Percentiles rank a stretch among this genome's conserved stretches.
Conservation (phyloP, 1,140 invertebrate genomes). For the Eciton burchellii region DNA sequence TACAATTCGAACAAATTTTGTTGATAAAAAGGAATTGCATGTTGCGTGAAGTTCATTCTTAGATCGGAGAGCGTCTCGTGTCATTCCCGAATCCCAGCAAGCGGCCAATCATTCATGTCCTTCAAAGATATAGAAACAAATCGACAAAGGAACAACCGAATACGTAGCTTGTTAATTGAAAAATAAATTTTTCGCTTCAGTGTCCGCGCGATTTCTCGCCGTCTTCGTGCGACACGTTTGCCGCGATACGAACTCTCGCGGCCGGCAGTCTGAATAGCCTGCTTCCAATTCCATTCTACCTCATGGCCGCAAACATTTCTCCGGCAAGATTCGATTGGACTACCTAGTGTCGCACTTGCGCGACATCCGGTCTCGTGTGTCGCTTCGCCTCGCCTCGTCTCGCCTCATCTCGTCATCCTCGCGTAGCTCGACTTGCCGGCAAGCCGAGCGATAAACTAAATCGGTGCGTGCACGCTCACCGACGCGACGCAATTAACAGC, state of each 20-base stretch:
- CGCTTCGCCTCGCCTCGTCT: constrained; percentile 14
- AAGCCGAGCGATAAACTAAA: constrained; percentile 67
- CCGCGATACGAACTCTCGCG: constrained; percentile 42
- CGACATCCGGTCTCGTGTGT: constrained; percentile 9
- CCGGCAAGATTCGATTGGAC: constrained; percentile 64
- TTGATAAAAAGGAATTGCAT: not conserved
- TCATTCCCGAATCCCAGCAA: not conserved
- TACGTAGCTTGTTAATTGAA: constrained; percentile 65
- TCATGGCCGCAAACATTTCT: constrained; percentile 58
- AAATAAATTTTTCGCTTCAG: constrained; percentile 61
- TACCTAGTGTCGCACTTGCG: not conserved
- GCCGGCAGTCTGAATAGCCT: constrained; percentile 17
- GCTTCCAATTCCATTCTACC: constrained; percentile 51
- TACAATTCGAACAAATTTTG: not conserved
- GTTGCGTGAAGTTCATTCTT: not conserved
- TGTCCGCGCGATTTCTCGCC: constrained; percentile 31
- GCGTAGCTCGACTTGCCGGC: constrained; percentile 9
- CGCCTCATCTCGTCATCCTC: constrained; percentile 2
- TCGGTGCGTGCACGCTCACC: constrained; percentile 63
- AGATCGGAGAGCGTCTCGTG: not conserved
- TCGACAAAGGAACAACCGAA: constrained; percentile 14
- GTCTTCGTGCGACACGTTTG: constrained; percentile 18
- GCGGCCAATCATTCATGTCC: not conserved
- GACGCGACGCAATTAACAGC: constrained; percentile 69
- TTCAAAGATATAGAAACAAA: not conserved